Evolutionary conservation across 2,888 invertebrate species (phyloP), one percentile per base, ranked within the genome.

Genomic region (Protophormia terraenovae): DNA sequence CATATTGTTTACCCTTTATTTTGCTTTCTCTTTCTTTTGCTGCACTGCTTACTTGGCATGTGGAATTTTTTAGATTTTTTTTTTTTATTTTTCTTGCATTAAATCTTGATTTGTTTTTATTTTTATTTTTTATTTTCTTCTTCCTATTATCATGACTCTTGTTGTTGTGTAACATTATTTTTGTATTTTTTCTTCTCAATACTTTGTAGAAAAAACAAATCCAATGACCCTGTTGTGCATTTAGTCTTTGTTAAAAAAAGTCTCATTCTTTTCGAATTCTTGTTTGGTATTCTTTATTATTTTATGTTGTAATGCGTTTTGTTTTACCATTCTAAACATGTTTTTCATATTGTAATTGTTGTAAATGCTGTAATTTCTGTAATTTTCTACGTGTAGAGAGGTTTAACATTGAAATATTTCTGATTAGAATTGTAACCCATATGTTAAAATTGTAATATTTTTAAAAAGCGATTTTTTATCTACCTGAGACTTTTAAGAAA

Each of bases 1-100:
- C 24, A 24, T 53, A 24, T 53, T n/a, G n/a, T 10, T 22, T 27
- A 16, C 50, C 53, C 16, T n/a, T 4, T 3, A 29, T 32, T 58
- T 58, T 16, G n/a, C n/a, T 58, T 32, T 58, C 4, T 58, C 14
- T 22, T 24, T 62, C 8, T 35, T 62, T 45, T 19, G 24, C 19
- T 64, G 24, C 41, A 12, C n/a, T 29, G 47, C 29, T 67, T 29
- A 32, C 67, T 69, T 50, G 50, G 50, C 69, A 69, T 69, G 69
- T 69, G 69, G 69, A 22, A 69, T 24, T n/a, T n/a, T n/a, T n/a
- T n/a, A n/a, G n/a, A n/a, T n/a, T n/a, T n/a, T n/a, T n/a, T n/a
- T n/a, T n/a, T n/a, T n/a, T n/a, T n/a, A n/a, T n/a, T 66, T 35
- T 53, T 35, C 29, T 69, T 50, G 27, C 47, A 47, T 24, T 67